These are phyloP conservation scores for Asobara japonica DNA, from an alignment of 1,140 invertebrate species.

Conservation along the genomic window DNA sequence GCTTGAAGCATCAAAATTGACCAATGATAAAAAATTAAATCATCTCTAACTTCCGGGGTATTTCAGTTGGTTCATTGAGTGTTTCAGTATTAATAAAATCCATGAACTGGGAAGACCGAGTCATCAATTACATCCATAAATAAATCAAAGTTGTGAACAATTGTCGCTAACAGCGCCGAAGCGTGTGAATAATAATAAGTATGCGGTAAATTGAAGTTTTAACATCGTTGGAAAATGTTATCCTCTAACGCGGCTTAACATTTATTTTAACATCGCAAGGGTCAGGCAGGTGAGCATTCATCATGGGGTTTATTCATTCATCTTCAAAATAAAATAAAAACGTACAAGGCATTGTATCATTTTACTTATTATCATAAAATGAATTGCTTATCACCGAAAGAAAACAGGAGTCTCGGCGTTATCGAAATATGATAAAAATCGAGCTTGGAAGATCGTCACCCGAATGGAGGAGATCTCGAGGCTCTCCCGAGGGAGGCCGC, in stretches of 20 bases:
- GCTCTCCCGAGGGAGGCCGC: not conserved
- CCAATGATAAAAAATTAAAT: not conserved
- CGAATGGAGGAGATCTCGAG: not conserved
- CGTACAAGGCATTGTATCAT: too few species aligned
- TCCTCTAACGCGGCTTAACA: not conserved
- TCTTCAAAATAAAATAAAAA: too few species aligned
- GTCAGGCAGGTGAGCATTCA: not conserved
- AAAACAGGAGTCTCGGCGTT: not conserved
- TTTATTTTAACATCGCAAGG: not conserved
- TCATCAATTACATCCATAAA: conserved; percentile 1
- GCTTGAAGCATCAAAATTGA: not conserved
- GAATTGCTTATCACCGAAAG: not conserved
- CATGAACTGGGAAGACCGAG: not conserved
- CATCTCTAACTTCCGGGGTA: not conserved
- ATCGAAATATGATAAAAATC: conserved; percentile 3
- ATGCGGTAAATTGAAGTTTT: not conserved
- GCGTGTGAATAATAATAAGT: not conserved
- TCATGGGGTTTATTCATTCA: not conserved
- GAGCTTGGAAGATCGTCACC: not conserved
- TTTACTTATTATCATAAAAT: too few species aligned
- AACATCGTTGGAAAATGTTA: not conserved
- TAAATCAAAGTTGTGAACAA: not conserved
- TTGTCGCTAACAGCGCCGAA: not conserved
- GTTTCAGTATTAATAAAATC: not conserved
- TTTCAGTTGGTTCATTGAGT: not conserved